Evolutionary conservation across 2,113 vertebrate species (phyloP).

Genomic region (Lutjanus erythropterus): DNA sequence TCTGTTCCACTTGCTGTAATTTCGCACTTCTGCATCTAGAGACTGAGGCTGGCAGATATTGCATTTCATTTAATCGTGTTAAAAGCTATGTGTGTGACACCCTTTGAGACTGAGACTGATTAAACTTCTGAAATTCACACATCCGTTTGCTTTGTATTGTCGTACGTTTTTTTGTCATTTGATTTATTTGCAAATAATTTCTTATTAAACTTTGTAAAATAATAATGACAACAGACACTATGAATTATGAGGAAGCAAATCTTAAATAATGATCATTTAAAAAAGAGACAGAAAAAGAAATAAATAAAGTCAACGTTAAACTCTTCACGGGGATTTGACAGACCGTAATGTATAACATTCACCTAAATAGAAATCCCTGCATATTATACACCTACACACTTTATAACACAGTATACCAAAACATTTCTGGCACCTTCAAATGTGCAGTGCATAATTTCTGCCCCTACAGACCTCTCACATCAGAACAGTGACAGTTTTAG

Average conservation of each 20-base stretch:
- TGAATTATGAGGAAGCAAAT: background rate
- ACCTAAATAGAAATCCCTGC: background rate
- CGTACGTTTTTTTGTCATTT: constrained; percentile 10
- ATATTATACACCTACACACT: background rate
- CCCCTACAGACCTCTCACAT: too few species aligned
- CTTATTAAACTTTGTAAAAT: background rate
- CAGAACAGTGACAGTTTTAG: too few species aligned
- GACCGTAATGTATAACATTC: background rate
- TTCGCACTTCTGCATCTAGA: constrained; percentile 6
- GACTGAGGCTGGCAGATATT: constrained; percentile 9
- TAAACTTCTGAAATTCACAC: constrained; percentile 9
- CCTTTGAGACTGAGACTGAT: constrained; percentile 15
- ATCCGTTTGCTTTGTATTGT: background rate
- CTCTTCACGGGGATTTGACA: background rate
- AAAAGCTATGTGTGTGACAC: constrained; percentile 7
- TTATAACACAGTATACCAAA: background rate
- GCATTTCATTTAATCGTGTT: constrained; percentile 47
- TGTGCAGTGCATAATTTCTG: too few species aligned
- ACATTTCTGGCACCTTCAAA: background rate
- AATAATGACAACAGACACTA: constrained; percentile 5
- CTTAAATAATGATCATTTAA: background rate
- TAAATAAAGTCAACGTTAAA: background rate
- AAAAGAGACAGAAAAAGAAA: background rate
- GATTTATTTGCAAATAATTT: constrained; percentile 22
- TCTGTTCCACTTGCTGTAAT: constrained; percentile 16